Evolutionary conservation across 2,113 vertebrate genomes (phyloP).

Genomic region (Phocoena phocoena): DNA sequence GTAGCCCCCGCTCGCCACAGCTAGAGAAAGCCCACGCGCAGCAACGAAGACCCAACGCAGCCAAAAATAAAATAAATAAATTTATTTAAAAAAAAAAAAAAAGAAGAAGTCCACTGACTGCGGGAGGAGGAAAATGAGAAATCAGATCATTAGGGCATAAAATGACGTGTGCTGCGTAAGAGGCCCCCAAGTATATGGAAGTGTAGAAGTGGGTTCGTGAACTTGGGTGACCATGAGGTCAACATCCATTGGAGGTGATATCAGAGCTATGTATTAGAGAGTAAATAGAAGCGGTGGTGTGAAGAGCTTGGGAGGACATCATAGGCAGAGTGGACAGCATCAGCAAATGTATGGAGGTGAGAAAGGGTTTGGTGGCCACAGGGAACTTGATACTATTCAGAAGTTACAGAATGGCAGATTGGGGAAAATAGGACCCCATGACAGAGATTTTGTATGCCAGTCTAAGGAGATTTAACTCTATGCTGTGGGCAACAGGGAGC

Average conservation of each 20-base stretch:
- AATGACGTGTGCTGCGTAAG: no score
- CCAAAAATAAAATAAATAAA: no score
- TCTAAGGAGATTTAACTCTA: not conserved
- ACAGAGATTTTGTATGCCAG: not conserved
- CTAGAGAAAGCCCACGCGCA: fast-evolving
- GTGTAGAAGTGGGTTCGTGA: not conserved
- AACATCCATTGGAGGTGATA: not conserved
- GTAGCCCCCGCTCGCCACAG: fast-evolving
- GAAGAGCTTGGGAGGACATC: not conserved
- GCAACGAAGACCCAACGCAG: no score
- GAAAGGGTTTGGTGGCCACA: not conserved
- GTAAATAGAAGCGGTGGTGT: not conserved
- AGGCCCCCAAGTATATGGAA: not conserved
- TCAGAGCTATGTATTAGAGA: no score
- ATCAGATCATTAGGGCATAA: not conserved
- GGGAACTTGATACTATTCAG: not conserved
- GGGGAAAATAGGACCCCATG: not conserved
- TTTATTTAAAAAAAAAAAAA: no score
- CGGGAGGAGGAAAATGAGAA: not conserved
- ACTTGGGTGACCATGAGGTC: not conserved
- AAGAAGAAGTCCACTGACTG: not conserved
- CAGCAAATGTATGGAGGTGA: not conserved
- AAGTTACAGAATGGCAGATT: not conserved
- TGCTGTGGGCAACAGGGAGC: not conserved
- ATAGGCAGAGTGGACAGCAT: not conserved